A percentile compares a stretch with the other conserved stretches of the same genome.
Conservation (phyloP, 1,140 invertebrate species). For the Drosophila sechellia region DNA sequence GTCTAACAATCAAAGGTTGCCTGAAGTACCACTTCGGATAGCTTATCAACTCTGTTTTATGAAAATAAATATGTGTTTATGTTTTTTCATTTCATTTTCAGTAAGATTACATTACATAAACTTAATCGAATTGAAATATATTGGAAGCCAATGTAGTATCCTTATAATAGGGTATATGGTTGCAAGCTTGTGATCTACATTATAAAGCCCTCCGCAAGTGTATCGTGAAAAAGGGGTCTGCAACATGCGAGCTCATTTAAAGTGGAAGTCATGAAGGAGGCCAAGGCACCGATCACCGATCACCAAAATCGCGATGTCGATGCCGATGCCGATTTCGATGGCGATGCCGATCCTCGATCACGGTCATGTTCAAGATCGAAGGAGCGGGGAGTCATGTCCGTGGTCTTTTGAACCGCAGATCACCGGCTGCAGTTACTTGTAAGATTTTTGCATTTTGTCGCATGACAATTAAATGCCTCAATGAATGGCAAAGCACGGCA, state of each 20-base stretch:
- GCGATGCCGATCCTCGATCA: constrained; percentile 44
- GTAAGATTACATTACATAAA: too few species aligned
- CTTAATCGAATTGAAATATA: too few species aligned
- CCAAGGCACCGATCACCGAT: constrained; percentile 56
- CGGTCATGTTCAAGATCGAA: constrained; percentile 50
- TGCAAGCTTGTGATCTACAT: neutral
- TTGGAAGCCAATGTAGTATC: too few species aligned
- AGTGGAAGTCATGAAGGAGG: constrained; percentile 57
- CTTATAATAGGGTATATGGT: neutral
- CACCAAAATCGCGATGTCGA: constrained; percentile 54
- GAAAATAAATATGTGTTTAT: too few species aligned
- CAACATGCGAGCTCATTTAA: constrained; percentile 74
- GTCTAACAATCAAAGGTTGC: too few species aligned
- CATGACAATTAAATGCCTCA: constrained; percentile 77
- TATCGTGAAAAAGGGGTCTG: constrained; percentile 19
- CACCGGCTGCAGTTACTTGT: constrained; percentile 48
- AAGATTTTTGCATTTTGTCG: constrained; percentile 74
- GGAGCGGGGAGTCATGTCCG: constrained; percentile 47
- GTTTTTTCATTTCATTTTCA: too few species aligned
- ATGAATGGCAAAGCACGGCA: constrained; percentile 60
- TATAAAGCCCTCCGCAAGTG: neutral
- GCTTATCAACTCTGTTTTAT: too few species aligned
- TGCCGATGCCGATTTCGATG: constrained; percentile 32
- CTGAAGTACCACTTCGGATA: too few species aligned
- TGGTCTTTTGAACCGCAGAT: constrained; percentile 68